A percentile compares a stretch with the other conserved stretches of the same genome.
Conservation (phyloP, 2,113 vertebrate genomes). For the Entomyzon cyanotis region DNA sequence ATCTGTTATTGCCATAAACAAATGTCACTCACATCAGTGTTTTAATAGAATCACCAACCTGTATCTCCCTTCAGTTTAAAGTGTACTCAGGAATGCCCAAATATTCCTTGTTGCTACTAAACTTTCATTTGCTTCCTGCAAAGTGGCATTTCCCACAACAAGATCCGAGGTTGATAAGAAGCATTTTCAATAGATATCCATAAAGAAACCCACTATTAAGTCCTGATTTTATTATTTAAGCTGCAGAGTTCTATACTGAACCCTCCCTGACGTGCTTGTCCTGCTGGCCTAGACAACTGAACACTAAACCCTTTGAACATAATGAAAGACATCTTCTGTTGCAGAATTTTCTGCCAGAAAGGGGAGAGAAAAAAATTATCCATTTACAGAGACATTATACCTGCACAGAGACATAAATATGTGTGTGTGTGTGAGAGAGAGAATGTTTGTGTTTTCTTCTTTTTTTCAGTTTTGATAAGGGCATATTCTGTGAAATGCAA, state of each 20-base stretch:
- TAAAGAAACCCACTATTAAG: background rate
- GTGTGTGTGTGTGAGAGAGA: too few species aligned
- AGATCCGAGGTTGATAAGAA: background rate
- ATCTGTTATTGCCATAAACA: background rate
- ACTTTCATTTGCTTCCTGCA: background rate
- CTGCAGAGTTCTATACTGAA: background rate
- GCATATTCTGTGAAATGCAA: background rate
- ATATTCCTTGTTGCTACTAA: background rate
- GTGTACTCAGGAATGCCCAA: background rate
- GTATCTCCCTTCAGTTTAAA: background rate
- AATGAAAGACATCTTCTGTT: background rate
- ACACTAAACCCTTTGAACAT: background rate
- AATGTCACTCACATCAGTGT: background rate
- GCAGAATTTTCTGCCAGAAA: background rate
- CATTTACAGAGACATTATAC: background rate
- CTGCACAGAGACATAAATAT: background rate
- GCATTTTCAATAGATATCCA: background rate
- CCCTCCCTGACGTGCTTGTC: background rate
- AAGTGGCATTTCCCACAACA: background rate
- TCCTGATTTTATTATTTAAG: background rate
- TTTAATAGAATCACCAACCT: background rate
- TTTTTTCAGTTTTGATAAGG: background rate
- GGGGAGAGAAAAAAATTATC: background rate
- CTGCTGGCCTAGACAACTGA: background rate
- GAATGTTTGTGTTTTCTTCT: background rate